Evolutionary conservation across 2,113 vertebrate species (phyloP).

Genomic region (Myanophis thanlyinensis): DNA sequence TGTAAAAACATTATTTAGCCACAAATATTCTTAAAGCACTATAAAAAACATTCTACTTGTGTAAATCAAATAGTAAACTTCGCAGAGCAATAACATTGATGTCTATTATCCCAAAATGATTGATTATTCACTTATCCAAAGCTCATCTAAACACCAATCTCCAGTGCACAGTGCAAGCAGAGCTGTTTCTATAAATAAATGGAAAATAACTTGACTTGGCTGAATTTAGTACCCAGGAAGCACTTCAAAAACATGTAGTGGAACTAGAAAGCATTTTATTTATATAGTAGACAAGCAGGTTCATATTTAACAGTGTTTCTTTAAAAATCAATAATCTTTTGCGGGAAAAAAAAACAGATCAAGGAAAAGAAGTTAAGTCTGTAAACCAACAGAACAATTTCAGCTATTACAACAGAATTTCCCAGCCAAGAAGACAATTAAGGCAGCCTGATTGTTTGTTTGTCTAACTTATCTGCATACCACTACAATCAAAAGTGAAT

Average conservation of each 20-base stretch:
- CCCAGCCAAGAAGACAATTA: not conserved
- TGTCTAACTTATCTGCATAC: not conserved
- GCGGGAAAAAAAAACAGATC: not conserved
- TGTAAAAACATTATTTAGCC: constrained; percentile 62
- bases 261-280: not conserved
- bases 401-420: not conserved
- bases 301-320: not conserved
- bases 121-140: constrained; percentile 50
- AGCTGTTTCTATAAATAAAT: constrained; percentile 49
- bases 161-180: constrained; percentile 9
- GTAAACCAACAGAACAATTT: not conserved
- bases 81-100: constrained; percentile 62
- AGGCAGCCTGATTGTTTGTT: not conserved
- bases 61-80: constrained; percentile 62
- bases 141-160: constrained; percentile 46
- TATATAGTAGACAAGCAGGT: not conserved
- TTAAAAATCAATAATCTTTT: not conserved
- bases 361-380: not conserved
- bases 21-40: constrained; percentile 58
- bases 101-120: constrained; percentile 52
- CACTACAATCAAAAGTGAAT: not conserved
- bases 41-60: constrained; percentile 55
- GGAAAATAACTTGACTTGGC: constrained; percentile 9
- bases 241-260: not conserved
- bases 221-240: constrained; percentile 21